phyloP scores from a whole-genome alignment of 2,797 vertebrate genomes.

The Sebastes itinus region DNA sequence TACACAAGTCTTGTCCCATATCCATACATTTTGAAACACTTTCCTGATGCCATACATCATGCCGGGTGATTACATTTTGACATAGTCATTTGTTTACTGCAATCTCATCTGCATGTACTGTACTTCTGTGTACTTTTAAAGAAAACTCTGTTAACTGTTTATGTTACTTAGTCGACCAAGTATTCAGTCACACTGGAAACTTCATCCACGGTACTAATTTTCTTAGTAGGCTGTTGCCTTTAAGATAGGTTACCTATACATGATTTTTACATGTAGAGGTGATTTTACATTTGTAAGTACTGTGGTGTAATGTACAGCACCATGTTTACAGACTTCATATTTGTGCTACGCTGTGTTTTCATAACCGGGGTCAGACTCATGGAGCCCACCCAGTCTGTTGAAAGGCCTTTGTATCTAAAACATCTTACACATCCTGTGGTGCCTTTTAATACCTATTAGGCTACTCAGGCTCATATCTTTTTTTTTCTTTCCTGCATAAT shows the following conservation, averaged over 20 bases:
- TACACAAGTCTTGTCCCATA: slow-evolving; percentile 88
- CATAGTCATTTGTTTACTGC: slow-evolving; percentile 80
- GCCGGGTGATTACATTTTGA: slow-evolving; percentile 81
- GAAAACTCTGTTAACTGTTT: slow-evolving; percentile 38
- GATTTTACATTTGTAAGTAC: slow-evolving; percentile 21
- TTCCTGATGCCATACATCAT: slow-evolving; percentile 78
- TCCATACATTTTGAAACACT: slow-evolving; percentile 84
- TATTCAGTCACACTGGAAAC: slow-evolving; percentile 32
- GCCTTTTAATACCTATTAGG: slow-evolving; percentile 77
- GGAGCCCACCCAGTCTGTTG: slow-evolving; percentile 79
- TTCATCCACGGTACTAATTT: slow-evolving; percentile 1
- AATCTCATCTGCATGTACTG: slow-evolving; percentile 68
- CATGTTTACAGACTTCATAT: slow-evolving; percentile 31
- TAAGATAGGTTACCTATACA: not conserved
- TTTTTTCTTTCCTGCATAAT: slow-evolving; percentile 34
- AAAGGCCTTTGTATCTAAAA: slow-evolving; percentile 73
- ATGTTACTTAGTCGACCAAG: slow-evolving; percentile 1
- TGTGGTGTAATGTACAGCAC: slow-evolving; percentile 7
- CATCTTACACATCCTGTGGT: slow-evolving; percentile 75
- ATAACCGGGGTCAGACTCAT: slow-evolving; percentile 71
- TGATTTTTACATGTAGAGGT: not conserved
- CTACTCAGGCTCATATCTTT: slow-evolving; percentile 56
- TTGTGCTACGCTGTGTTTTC: slow-evolving; percentile 61
- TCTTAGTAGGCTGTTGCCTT: slow-evolving; percentile 6
- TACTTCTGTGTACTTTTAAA: slow-evolving; percentile 62